Base-by-base conservation (phyloP, 2,113 vertebrate species). In the Spea multiplicata region DNA sequence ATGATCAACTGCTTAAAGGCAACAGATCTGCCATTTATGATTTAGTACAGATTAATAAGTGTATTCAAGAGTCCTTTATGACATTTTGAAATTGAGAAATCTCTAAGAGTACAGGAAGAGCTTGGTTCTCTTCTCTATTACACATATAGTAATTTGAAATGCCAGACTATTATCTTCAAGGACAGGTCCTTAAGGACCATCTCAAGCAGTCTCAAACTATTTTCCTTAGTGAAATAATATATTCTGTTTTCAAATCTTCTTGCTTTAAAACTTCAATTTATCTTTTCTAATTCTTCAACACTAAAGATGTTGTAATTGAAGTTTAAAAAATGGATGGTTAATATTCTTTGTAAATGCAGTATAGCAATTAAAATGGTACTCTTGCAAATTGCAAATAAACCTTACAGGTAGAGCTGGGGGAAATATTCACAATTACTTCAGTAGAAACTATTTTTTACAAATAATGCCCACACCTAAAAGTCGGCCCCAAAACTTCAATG, bases 61-160 rank as follows among this genome's bases (percentile, higher is more conserved):
- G 78, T n/a, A 59, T 80, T 80, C 71, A 73, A 80, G 78, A 68
- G 78, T 65, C 52, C 71, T 74, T 79, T 55, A 79, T 79, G 77
- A 73, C 77, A 79, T 79, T 80, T 80, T 44, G 52, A 74, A 80
- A 80, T 80, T 74, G 78, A 80, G 78, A 80, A 80, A 80, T 68
- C 69, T 73, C 68, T 16, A 16, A 67, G 68, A 74, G 71, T 44
- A 68, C 78, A 80, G 62, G 71, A 80, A 74, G 71, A 73, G 71
- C 71, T 68, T 52, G 61, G 50, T 66, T 74, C 73, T 61, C 61
- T 46, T 64, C 66, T 80, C 64, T 57, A 65, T 67, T 68, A 44
- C 71, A 74, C 45, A 52, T 68, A 80, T 71, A 74, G 71, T 74
- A 80, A 80, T 80, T 80, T 80, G 65, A 80, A 74, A 80, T 80